A percentile compares a stretch with the other conserved stretches of the same genome.
Evolutionary conservation across 1,140 invertebrate species (phyloP).

Genomic region (Uloborus diversus): DNA sequence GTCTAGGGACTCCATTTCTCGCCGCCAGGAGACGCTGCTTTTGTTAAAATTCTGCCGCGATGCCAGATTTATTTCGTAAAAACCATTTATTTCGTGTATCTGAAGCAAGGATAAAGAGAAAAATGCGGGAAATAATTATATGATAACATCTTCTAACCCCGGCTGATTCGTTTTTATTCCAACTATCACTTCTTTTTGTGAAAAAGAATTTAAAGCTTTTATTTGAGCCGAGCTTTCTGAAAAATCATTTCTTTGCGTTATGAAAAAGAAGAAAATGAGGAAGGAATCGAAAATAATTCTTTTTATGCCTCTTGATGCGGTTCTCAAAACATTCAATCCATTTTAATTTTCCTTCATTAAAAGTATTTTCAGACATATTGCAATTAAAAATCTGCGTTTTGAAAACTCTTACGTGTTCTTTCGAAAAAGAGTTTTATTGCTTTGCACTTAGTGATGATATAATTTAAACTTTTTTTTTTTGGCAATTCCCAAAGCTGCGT

Average conservation of each 20-base stretch:
- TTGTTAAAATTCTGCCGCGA: constrained; percentile 33
- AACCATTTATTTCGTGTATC: constrained; percentile 49
- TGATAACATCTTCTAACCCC: constrained; percentile 35
- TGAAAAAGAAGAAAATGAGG: constrained; percentile 2
- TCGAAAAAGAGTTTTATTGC: too few relatives aligned
- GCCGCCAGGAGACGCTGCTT: constrained; percentile 14
- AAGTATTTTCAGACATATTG: too few relatives aligned
- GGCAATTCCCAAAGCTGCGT: too few relatives aligned
- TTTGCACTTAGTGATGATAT: too few relatives aligned
- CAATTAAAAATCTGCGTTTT: too few relatives aligned
- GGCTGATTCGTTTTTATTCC: constrained; percentile 42
- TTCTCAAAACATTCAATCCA: background rate
- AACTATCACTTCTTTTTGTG: constrained; percentile 28
- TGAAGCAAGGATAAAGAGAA: constrained; percentile 37
- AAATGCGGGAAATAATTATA: constrained; percentile 49
- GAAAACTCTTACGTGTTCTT: too few relatives aligned
- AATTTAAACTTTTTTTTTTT: too few relatives aligned
- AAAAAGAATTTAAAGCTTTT: constrained; percentile 31
- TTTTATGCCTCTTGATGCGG: background rate
- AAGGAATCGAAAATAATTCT: background rate
- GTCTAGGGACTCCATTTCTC: constrained; percentile 30
- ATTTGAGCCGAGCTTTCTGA: background rate
- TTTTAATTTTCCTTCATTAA: background rate
- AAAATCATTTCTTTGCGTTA: constrained; percentile 22
- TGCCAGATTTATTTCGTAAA: constrained; percentile 45